Conservation (phyloP, 2,113 vertebrate species). For the Chloropsis cyanopogon region DNA sequence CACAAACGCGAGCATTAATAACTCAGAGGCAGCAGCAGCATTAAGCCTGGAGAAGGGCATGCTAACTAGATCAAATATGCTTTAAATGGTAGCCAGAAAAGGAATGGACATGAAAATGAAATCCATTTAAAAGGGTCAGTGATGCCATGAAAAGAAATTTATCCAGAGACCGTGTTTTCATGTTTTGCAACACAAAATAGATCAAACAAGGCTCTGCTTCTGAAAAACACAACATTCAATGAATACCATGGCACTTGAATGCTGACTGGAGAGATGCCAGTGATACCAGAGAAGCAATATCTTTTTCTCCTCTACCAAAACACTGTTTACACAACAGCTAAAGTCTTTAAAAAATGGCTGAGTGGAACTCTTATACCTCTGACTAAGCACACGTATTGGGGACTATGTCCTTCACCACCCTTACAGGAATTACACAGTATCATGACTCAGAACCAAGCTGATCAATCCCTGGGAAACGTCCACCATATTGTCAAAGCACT, state of each 20-base stretch:
- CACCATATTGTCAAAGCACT: background rate
- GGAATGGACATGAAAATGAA: background rate
- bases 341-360: background rate
- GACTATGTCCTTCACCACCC: background rate
- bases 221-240: background rate
- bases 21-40: background rate
- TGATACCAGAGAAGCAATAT: background rate
- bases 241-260: background rate
- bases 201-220: background rate
- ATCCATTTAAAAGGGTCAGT: background rate
- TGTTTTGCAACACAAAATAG: background rate
- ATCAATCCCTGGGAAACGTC: background rate
- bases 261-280: slow-evolving; percentile 10
- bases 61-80: background rate
- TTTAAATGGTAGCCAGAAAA: background rate
- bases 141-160: background rate
- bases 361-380: background rate
- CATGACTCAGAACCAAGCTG: background rate
- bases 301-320: background rate
- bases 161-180: background rate
- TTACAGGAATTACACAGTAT: background rate
- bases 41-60: background rate
- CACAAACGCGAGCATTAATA: background rate
- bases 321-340: background rate
- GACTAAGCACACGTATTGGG: rapidly evolving